Evolutionary conservation across 2,797 vertebrate genomes (phyloP).

Genomic region (Gambusia yucatana): DNA sequence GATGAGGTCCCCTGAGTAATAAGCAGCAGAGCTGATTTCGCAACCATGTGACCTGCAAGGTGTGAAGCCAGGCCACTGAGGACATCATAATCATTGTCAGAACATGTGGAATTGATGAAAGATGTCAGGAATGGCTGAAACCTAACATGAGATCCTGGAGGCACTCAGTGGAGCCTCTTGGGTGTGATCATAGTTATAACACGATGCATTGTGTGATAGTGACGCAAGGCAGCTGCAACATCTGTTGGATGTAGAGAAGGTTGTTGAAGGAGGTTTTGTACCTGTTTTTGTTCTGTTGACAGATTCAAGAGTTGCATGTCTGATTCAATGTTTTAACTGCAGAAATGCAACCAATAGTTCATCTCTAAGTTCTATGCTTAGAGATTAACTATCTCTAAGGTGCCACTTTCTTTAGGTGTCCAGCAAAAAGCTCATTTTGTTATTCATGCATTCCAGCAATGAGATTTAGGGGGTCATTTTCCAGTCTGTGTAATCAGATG

Average conservation of each 20-base stretch:
- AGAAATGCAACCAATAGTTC: not conserved
- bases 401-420: constrained; percentile 52
- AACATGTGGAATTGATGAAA: constrained; percentile 75
- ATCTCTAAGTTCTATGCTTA: constrained; percentile 29
- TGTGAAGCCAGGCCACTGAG: constrained; percentile 64
- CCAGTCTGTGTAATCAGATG: constrained; percentile 67
- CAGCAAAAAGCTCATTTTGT: constrained; percentile 58
- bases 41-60: constrained; percentile 62
- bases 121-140: constrained; percentile 66
- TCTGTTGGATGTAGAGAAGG: constrained; percentile 12
- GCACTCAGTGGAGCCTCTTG: constrained; percentile 58
- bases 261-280: constrained; percentile 13
- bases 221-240: constrained; percentile 22
- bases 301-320: not conserved
- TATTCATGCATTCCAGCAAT: constrained; percentile 72
- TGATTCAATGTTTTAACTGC: not conserved
- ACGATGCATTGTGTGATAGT: constrained; percentile 41
- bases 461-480: constrained; percentile 70
- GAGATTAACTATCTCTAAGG: constrained; percentile 23
- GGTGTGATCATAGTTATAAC: constrained; percentile 61
- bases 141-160: constrained; percentile 66
- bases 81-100: constrained; percentile 77
- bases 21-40: constrained; percentile 59
- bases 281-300: constrained; percentile 24
- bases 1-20: constrained; percentile 68